Evolutionary conservation across 2,797 vertebrate species (phyloP).

Genomic region (Xerus rutilus): DNA sequence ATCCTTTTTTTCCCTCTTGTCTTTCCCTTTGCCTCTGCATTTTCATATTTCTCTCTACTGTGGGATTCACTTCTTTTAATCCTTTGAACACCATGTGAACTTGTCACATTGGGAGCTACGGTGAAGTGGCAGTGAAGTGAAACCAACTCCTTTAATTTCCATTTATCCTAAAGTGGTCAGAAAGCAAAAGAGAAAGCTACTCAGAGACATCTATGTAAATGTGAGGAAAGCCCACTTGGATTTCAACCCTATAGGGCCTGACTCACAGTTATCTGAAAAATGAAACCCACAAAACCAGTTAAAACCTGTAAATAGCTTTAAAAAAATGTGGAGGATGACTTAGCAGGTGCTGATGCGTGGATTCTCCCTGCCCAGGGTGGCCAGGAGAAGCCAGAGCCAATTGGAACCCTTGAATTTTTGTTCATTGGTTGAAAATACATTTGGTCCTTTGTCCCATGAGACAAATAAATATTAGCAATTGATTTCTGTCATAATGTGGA

Average conservation of each 20-base stretch:
- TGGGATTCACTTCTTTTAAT: slow-evolving; percentile 5
- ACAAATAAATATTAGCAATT: not conserved
- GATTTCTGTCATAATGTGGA: not conserved
- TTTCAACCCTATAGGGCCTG: fast-evolving
- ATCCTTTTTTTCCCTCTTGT: not conserved
- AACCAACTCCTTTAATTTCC: slow-evolving; percentile 15
- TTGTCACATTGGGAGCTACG: not conserved
- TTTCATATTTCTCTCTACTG: slow-evolving; percentile 45
- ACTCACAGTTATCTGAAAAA: not conserved
- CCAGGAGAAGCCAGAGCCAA: not conserved
- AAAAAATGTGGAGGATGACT: not conserved
- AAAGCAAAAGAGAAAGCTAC: not conserved
- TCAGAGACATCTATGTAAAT: not conserved
- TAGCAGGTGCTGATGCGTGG: not conserved
- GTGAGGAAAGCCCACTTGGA: not conserved
- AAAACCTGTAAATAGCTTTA: not conserved
- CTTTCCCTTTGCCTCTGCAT: slow-evolving; percentile 43
- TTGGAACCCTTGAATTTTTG: not conserved
- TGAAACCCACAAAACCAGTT: not conserved
- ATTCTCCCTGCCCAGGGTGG: not conserved
- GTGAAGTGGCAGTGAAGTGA: not conserved
- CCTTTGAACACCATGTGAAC: slow-evolving; percentile 13
- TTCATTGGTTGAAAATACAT: not conserved
- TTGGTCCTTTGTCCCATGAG: not conserved
- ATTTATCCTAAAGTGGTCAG: slow-evolving; percentile 23